These are phyloP conservation scores for Pitta sordida DNA, from an alignment of 2,113 vertebrate genomes.

Conservation along the genomic window DNA sequence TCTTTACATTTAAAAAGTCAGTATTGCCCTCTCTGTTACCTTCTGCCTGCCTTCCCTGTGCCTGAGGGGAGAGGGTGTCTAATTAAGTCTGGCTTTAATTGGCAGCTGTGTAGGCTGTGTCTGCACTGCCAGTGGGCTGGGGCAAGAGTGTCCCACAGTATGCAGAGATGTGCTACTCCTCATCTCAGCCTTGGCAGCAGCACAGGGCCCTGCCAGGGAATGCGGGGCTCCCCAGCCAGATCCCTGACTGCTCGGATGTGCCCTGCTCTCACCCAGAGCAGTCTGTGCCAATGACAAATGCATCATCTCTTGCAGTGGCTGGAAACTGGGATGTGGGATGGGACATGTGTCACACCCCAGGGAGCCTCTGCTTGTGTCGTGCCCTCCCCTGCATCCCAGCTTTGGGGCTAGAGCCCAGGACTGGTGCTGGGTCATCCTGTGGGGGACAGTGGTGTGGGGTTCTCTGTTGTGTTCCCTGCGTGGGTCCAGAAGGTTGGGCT, in stretches of 20 bases:
- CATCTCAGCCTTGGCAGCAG: background rate
- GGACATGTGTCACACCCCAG: background rate
- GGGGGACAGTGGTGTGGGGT: accelerated
- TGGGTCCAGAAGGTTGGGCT: accelerated
- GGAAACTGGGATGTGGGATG: background rate
- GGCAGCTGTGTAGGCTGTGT: background rate
- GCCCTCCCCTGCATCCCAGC: background rate
- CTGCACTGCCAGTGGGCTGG: background rate
- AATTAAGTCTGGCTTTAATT: slow-evolving; percentile 18
- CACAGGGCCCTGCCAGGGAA: background rate
- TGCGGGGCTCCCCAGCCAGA: background rate
- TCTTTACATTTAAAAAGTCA: background rate
- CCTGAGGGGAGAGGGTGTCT: background rate
- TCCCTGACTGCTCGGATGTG: background rate
- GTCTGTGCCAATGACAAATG: background rate
- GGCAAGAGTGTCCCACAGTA: background rate
- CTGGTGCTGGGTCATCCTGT: accelerated
- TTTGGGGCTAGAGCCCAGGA: background rate
- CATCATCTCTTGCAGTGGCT: background rate
- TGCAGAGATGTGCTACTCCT: accelerated
- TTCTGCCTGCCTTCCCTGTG: background rate
- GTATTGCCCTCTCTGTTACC: background rate
- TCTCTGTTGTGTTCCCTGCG: accelerated
- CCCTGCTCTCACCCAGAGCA: background rate
- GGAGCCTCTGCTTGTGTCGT: accelerated